Percentiles rank a stretch among this genome's conserved stretches.
These are phyloP conservation scores for Perca fluviatilis DNA, from an alignment of 2,113 vertebrate species.

Conservation along the genomic window DNA sequence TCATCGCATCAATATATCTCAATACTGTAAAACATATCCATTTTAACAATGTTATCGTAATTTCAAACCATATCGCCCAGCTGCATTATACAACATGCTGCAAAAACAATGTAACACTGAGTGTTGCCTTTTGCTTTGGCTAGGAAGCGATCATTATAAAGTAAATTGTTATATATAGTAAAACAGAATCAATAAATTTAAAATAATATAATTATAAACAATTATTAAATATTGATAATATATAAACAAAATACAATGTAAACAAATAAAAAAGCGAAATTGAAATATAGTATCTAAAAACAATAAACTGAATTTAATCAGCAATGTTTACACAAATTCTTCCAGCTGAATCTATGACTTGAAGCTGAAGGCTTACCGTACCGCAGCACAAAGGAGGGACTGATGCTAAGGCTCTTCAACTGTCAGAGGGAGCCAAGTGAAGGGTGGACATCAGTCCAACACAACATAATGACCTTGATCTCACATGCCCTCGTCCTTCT, in stretches of 20 bases:
- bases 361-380: constrained; percentile 40
- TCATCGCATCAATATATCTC: background rate
- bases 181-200: background rate
- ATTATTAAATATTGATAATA: too few species aligned
- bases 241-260: background rate
- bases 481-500: constrained; percentile 15
- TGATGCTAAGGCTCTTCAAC: constrained; percentile 1
- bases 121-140: background rate
- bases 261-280: background rate
- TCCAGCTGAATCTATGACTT: background rate
- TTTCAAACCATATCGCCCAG: background rate
- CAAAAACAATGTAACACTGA: background rate
- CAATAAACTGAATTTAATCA: background rate
- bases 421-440: constrained; percentile 6
- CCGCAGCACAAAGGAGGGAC: background rate
- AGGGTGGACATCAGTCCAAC: background rate
- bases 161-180: background rate
- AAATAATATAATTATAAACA: background rate
- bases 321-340: background rate
- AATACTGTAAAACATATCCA: background rate
- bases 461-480: constrained; percentile 29
- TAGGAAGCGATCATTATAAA: background rate
- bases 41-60: background rate
- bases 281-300: background rate
- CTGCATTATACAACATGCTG: background rate